These are phyloP conservation scores for Globodera rostochiensis DNA, from an alignment of 1,140 invertebrate species.

Conservation along the genomic window DNA sequence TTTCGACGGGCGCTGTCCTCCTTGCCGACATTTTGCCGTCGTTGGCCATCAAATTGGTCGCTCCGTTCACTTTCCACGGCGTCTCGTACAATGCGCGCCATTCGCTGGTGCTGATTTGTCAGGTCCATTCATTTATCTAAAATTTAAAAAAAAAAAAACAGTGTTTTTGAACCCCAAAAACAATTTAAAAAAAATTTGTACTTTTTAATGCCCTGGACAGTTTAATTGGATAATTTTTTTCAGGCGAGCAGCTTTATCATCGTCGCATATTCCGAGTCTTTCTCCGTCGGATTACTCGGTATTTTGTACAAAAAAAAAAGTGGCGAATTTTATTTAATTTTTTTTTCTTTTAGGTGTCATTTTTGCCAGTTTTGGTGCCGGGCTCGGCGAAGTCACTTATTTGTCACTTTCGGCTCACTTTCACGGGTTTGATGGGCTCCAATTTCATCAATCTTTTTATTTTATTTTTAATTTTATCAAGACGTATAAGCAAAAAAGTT, in stretches of 20 bases:
- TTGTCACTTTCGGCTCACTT: slow-evolving; percentile 57
- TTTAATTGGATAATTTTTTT: not conserved
- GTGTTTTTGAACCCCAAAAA: no score
- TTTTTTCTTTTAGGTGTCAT: slow-evolving; percentile 40
- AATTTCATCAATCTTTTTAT: no score
- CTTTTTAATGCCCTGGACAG: no score
- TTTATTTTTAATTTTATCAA: not conserved
- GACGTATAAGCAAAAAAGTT: no score
- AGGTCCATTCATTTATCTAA: no score
- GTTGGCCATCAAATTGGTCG: slow-evolving; percentile 43
- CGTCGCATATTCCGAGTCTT: slow-evolving; percentile 40
- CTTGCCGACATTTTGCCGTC: slow-evolving; percentile 56
- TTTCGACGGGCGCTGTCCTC: slow-evolving; percentile 52
- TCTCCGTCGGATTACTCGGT: slow-evolving; percentile 44
- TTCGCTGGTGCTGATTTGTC: slow-evolving; percentile 24
- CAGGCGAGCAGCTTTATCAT: slow-evolving; percentile 43
- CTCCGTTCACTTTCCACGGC: slow-evolving; percentile 48
- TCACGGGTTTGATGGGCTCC: slow-evolving; percentile 15
- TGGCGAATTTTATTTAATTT: not conserved
- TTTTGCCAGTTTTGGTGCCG: slow-evolving; percentile 52
- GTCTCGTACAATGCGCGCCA: slow-evolving; percentile 43
- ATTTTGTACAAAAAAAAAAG: not conserved
- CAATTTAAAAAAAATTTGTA: no score
- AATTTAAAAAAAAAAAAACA: no score
- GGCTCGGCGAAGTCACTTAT: slow-evolving; percentile 51